phyloP scores from a whole-genome alignment of 2,113 vertebrate genomes.

The Laticauda laticaudata region DNA sequence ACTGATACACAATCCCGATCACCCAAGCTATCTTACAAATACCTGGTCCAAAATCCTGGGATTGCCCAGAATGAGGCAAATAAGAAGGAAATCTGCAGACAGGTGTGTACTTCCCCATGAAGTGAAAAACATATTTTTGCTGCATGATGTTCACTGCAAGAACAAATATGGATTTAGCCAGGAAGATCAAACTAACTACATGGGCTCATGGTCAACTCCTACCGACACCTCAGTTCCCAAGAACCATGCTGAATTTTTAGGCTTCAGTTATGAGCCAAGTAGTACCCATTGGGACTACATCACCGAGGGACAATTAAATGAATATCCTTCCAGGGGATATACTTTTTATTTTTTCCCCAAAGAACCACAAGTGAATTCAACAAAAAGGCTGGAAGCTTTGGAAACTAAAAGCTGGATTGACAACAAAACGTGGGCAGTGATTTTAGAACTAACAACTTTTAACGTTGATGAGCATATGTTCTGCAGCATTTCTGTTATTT shows the following conservation, averaged over 20 bases:
- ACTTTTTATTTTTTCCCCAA: conserved; percentile 63
- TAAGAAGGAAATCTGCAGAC: conserved; percentile 36
- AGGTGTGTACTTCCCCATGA: conserved; percentile 33
- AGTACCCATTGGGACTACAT: conserved; percentile 45
- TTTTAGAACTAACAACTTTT: conserved; percentile 63
- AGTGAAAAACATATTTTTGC: not conserved
- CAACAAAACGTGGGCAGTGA: conserved; percentile 63
- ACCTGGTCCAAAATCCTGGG: conserved; percentile 64
- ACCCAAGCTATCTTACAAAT: conserved; percentile 40
- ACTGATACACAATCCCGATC: conserved; percentile 57
- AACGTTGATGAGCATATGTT: conserved; percentile 56
- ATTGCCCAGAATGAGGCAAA: conserved; percentile 66
- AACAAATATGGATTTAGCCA: conserved; percentile 37
- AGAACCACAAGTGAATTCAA: conserved; percentile 55
- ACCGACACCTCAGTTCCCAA: not conserved
- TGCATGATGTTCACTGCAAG: conserved; percentile 48
- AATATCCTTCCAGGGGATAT: conserved; percentile 64
- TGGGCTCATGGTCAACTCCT: conserved; percentile 43
- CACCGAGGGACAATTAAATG: conserved; percentile 48
- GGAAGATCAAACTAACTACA: conserved; percentile 51
- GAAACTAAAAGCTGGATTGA: conserved; percentile 64
- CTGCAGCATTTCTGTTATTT: conserved; percentile 58
- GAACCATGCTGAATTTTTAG: not conserved
- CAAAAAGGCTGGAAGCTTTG: conserved; percentile 43
- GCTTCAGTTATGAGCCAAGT: conserved; percentile 55